These are phyloP conservation scores for Pseudachorutes palmiensis DNA, from an alignment of 1,140 invertebrate genomes.

Conservation along the genomic window DNA sequence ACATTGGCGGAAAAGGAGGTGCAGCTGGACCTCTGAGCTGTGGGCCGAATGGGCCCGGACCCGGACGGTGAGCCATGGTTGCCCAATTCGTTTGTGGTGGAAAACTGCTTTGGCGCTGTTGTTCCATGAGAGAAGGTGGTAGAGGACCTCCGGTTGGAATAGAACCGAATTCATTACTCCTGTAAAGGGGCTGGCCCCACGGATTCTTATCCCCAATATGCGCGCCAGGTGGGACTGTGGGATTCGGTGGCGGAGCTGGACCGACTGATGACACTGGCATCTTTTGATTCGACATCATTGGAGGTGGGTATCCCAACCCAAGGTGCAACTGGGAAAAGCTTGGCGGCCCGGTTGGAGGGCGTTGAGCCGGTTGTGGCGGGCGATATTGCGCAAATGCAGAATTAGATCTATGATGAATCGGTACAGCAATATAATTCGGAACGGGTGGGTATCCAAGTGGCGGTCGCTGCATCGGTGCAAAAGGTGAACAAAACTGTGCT, in stretches of 20 bases:
- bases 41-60: neutral
- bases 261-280: too few species aligned
- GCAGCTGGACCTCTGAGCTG: neutral
- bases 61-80: neutral
- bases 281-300: too few species aligned
- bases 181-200: constrained; percentile 6
- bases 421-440: neutral
- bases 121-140: too few species aligned
- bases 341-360: neutral
- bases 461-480: neutral
- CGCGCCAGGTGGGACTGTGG: neutral
- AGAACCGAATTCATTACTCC: neutral
- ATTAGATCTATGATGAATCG: neutral
- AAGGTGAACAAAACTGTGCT: neutral
- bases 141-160: neutral
- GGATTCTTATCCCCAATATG: neutral
- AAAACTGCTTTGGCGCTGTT: too few species aligned
- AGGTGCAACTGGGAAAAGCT: neutral
- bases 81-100: too few species aligned
- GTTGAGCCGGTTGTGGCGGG: neutral
- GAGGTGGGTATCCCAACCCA: neutral
- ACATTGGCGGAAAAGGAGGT: neutral
- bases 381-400: constrained; percentile 9
- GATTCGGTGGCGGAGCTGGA: neutral
- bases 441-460: neutral